Conservation (phyloP, 2,888 invertebrate species). For the Pammene fasciana region DNA sequence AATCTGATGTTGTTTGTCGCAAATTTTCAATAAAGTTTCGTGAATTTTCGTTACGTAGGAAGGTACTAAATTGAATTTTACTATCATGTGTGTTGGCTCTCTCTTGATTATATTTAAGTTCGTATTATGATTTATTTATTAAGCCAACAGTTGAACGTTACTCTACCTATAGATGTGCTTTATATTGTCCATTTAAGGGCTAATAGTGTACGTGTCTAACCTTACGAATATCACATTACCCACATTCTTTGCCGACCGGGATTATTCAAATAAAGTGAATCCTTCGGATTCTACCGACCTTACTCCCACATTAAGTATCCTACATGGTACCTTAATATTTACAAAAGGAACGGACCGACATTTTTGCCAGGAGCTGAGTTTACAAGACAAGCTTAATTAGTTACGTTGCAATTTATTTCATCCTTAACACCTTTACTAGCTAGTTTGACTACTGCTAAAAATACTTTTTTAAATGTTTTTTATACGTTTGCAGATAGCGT, state of each 20-base stretch:
- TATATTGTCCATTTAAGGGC: slow-evolving; percentile 18
- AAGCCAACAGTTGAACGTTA: neutral
- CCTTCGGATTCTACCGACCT: slow-evolving; percentile 38
- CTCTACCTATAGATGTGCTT: neutral
- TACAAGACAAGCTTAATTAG: neutral
- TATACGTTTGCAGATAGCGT: neutral
- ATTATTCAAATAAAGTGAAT: slow-evolving; percentile 61
- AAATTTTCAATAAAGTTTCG: neutral
- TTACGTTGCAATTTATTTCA: too few relatives aligned
- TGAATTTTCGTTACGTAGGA: too few relatives aligned
- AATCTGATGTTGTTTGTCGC: neutral
- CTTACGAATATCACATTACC: slow-evolving; percentile 56
- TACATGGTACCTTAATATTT: neutral
- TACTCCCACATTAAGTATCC: slow-evolving; percentile 12
- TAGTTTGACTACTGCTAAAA: too few relatives aligned
- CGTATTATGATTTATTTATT: neutral
- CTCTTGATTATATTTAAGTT: neutral
- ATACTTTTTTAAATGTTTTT: neutral
- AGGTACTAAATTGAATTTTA: too few relatives aligned
- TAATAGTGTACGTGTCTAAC: slow-evolving; percentile 57
- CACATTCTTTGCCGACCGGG: slow-evolving; percentile 55
- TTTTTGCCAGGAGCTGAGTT: neutral
- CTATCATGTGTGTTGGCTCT: too few relatives aligned
- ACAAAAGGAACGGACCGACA: slow-evolving; percentile 2
- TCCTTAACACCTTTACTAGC: too few relatives aligned